Evolutionary conservation across 2,888 invertebrate species (phyloP).

Genomic region (Hedya salicella): DNA sequence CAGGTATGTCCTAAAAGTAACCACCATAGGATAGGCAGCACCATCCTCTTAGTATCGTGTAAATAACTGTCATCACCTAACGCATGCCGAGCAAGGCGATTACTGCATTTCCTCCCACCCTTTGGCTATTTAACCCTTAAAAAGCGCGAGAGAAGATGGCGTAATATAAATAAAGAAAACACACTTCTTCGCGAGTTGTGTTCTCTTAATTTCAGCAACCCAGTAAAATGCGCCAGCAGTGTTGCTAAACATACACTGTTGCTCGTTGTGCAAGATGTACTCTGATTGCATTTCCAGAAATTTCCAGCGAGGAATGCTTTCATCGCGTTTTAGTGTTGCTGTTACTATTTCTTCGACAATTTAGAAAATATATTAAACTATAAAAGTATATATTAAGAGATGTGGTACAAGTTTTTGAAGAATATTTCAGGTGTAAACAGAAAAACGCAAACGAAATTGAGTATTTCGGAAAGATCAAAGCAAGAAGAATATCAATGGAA

Average conservation of each 20-base stretch:
- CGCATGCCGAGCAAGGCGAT: too few species aligned
- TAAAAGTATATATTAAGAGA: slow-evolving; percentile 2
- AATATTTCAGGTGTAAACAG: neutral
- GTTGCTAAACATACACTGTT: slow-evolving; percentile 34
- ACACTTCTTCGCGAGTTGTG: slow-evolving; percentile 3
- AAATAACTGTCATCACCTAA: too few species aligned
- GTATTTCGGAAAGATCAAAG: too few species aligned
- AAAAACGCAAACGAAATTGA: too few species aligned
- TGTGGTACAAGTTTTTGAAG: neutral
- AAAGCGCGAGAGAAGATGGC: too few species aligned
- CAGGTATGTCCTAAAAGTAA: too few species aligned
- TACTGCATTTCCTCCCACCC: too few species aligned
- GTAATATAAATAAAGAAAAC: neutral
- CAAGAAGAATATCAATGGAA: too few species aligned
- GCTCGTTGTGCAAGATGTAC: slow-evolving; percentile 31
- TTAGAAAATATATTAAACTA: slow-evolving; percentile 8
- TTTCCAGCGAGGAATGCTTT: slow-evolving; percentile 19
- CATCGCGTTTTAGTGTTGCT: slow-evolving; percentile 28
- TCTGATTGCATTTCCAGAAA: slow-evolving; percentile 32
- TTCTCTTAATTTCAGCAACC: slow-evolving; percentile 23
- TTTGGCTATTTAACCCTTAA: too few species aligned
- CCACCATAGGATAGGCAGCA: too few species aligned
- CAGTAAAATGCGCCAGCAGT: slow-evolving; percentile 15
- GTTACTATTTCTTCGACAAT: slow-evolving; percentile 13
- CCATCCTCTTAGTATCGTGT: too few species aligned